phyloP scores from a whole-genome alignment of 2,113 vertebrate genomes.

The Tragelaphus buxtoni region DNA sequence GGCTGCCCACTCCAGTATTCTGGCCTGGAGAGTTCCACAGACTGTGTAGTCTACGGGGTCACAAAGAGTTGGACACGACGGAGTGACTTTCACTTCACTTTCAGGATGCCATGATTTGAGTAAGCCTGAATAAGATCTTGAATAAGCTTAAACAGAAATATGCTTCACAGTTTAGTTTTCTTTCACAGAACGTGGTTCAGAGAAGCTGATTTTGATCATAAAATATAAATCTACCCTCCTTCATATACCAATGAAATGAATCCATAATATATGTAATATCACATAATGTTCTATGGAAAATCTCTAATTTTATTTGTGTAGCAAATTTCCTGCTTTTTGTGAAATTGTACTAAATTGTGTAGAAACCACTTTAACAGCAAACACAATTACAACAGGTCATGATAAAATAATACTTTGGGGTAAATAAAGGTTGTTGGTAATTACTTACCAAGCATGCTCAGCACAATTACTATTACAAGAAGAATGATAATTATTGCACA shows the following conservation, averaged over 20 bases:
- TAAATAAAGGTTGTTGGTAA: neutral
- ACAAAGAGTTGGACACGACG: neutral
- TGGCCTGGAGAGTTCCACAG: neutral
- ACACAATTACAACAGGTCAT: neutral
- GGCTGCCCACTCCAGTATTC: neutral
- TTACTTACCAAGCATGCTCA: conserved; percentile 18
- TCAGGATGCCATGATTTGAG: neutral
- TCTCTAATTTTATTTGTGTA: neutral
- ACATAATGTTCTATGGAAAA: neutral
- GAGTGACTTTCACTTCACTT: neutral
- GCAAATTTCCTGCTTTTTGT: neutral
- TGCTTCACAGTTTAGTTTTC: neutral
- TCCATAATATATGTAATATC: neutral
- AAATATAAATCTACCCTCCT: neutral
- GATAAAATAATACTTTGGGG: neutral
- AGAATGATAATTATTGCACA: neutral
- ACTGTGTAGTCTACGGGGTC: neutral
- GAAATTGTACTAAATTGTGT: neutral
- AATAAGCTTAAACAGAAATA: neutral
- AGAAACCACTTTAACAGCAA: neutral
- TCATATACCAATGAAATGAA: neutral
- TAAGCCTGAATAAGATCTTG: neutral
- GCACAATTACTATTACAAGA: neutral
- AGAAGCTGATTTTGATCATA: neutral
- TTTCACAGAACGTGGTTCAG: neutral